phyloP scores from a whole-genome alignment of 1,140 invertebrate species.

The Drosophila ambigua region DNA sequence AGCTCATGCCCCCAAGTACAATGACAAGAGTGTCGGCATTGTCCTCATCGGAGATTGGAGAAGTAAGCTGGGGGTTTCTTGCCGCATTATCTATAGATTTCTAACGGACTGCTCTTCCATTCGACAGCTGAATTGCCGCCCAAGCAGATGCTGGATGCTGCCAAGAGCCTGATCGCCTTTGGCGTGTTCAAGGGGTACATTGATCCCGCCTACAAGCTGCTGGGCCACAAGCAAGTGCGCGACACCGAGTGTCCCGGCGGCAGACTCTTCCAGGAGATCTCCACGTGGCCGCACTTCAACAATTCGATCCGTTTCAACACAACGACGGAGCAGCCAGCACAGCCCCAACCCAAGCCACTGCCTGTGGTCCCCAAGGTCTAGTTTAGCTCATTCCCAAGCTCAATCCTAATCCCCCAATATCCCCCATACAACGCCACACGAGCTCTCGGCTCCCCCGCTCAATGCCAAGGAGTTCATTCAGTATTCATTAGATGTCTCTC shows the following conservation, averaged over 20 bases:
- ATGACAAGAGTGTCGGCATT: slow-evolving; percentile 89
- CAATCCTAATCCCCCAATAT: background rate
- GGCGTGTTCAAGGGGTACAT: slow-evolving; percentile 87
- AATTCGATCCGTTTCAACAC: slow-evolving; percentile 13
- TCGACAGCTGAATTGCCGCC: slow-evolving; percentile 86
- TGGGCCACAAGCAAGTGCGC: slow-evolving; percentile 89
- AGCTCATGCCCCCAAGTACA: slow-evolving; percentile 89
- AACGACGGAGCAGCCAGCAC: slow-evolving; percentile 20
- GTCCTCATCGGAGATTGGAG: slow-evolving; percentile 89
- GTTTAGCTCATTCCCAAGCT: background rate
- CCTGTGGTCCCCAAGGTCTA: slow-evolving; percentile 35
- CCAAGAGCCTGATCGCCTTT: slow-evolving; percentile 86
- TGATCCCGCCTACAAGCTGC: slow-evolving; percentile 86
- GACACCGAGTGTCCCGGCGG: slow-evolving; percentile 89
- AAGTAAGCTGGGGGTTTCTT: slow-evolving; percentile 78
- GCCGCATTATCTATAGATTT: background rate
- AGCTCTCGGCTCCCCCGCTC: slow-evolving; percentile 45
- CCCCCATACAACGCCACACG: slow-evolving; percentile 36
- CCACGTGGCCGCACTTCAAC: slow-evolving; percentile 87
- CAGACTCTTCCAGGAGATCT: slow-evolving; percentile 86
- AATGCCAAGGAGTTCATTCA: slow-evolving; percentile 59
- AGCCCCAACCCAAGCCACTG: slow-evolving; percentile 1
- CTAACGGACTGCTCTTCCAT: background rate
- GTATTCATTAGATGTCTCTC: slow-evolving; percentile 51
- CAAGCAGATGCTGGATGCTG: slow-evolving; percentile 86